Evolutionary conservation across 2,113 vertebrate genomes (phyloP).

Genomic region (Cottus gobio): DNA sequence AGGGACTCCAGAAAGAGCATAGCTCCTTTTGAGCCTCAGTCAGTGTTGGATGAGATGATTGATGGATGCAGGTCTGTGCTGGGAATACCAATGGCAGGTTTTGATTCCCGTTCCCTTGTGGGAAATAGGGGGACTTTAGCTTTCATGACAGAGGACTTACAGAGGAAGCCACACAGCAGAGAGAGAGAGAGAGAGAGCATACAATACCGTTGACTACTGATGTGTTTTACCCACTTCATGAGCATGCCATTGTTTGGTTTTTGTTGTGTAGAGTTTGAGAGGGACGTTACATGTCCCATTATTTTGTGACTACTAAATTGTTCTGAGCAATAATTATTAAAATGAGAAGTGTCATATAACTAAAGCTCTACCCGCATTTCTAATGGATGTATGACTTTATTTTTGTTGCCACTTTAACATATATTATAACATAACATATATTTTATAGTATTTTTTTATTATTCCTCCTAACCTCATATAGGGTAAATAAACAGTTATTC

Average conservation of each 20-base stretch:
- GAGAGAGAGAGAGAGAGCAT: slow-evolving; percentile 17
- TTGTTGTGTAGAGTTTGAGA: background rate
- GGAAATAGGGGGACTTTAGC: slow-evolving; percentile 61
- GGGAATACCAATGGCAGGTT: slow-evolving; percentile 75
- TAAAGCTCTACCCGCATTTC: background rate
- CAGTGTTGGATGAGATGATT: slow-evolving; percentile 71
- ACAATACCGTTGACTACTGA: background rate
- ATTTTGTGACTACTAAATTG: background rate
- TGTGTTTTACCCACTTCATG: background rate
- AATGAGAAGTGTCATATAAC: background rate
- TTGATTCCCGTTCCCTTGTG: slow-evolving; percentile 72
- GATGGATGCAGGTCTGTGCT: slow-evolving; percentile 76
- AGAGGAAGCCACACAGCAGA: slow-evolving; percentile 30
- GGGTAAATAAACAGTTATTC: background rate
- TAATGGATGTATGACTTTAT: too few relatives aligned
- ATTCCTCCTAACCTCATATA: background rate
- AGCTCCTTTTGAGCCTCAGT: slow-evolving; percentile 62
- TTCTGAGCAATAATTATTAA: background rate
- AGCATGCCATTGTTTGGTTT: background rate
- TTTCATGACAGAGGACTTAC: slow-evolving; percentile 65
- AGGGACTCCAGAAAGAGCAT: slow-evolving; percentile 64
- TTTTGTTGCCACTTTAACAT: background rate
- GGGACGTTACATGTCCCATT: background rate
- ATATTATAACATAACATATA: too few relatives aligned
- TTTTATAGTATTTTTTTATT: too few relatives aligned